Evolutionary conservation across 2,113 vertebrate species (phyloP).

Genomic region (Riparia riparia): DNA sequence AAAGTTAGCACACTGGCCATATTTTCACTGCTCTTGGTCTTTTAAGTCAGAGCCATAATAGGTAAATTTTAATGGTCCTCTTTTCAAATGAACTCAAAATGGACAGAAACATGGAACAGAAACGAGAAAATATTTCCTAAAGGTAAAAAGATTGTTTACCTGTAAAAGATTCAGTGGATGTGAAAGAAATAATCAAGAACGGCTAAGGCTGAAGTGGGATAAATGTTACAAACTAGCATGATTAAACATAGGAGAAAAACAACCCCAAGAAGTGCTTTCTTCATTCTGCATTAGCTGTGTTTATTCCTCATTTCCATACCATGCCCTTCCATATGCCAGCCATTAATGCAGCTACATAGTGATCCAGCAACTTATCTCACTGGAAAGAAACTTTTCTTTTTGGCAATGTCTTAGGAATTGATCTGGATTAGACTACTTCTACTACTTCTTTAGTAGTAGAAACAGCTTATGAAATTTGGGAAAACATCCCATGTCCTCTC

Average conservation of each 20-base stretch:
- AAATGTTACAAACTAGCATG: neutral
- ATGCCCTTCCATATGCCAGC: neutral
- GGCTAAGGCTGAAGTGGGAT: neutral
- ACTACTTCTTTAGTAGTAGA: neutral
- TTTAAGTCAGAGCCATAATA: neutral
- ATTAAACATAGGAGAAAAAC: neutral
- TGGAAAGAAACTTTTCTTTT: neutral
- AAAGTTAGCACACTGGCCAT: neutral
- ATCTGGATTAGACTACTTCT: neutral
- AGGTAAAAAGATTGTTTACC: neutral
- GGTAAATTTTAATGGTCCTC: neutral
- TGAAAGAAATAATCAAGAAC: neutral
- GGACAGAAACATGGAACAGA: neutral
- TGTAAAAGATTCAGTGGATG: neutral
- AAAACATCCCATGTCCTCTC: neutral
- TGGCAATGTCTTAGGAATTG: neutral
- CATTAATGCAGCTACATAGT: neutral
- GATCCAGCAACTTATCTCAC: neutral
- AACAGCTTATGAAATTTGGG: neutral
- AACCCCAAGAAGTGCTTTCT: neutral
- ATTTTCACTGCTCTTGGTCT: neutral
- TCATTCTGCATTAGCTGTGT: neutral
- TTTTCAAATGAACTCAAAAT: neutral
- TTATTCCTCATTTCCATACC: conserved; percentile 13
- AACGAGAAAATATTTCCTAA: neutral